Percentiles rank a stretch among this genome's conserved stretches.
Evolutionary conservation across 1,140 invertebrate genomes (phyloP).

Genomic region (Diachasmimorpha longicaudata): DNA sequence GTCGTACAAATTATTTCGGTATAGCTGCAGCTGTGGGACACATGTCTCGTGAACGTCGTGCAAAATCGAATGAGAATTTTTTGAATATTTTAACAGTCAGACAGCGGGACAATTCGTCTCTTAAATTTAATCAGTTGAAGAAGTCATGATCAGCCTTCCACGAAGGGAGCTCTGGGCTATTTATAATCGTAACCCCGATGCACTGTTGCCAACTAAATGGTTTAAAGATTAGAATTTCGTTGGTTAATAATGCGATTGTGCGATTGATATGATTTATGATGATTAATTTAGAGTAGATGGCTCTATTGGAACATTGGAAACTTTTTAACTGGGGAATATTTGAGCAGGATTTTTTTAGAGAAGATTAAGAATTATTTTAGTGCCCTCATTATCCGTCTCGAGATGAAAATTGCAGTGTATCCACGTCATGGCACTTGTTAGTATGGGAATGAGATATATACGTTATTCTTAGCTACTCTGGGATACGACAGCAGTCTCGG

Average conservation of each 20-base stretch:
- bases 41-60: not conserved
- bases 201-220: not conserved
- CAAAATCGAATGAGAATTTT: not conserved
- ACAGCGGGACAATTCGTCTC: not conserved
- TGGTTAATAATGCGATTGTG: not conserved
- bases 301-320: not conserved
- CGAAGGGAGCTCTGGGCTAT: not conserved
- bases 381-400: too few species aligned
- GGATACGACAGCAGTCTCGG: not conserved
- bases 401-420: not conserved
- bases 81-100: not conserved
- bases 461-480: not conserved
- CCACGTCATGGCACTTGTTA: not conserved
- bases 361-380: too few species aligned
- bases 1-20: not conserved
- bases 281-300: not conserved
- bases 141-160: not conserved
- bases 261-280: not conserved
- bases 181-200: not conserved
- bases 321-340: not conserved
- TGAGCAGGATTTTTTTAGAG: too few species aligned
- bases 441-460: not conserved
- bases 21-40: not conserved
- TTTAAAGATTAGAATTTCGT: not conserved
- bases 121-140: not conserved